Conservation (phyloP, 2,113 vertebrate genomes). For the Ceyx cyanopectus region DNA sequence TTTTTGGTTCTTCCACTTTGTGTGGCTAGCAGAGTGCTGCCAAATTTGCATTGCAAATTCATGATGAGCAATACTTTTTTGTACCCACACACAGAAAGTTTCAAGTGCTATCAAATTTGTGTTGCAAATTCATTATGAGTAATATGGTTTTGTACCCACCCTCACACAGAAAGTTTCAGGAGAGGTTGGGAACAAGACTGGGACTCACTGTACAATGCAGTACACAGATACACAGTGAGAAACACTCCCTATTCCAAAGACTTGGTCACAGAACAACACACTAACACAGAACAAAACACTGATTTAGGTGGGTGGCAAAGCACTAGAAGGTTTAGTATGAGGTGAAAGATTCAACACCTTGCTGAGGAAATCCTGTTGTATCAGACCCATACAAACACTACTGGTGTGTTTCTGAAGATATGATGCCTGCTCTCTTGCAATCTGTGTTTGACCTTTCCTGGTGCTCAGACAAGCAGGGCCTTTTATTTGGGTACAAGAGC, state of each 20-base stretch:
- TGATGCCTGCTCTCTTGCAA: neutral
- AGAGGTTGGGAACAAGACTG: neutral
- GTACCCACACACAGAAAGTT: neutral
- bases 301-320: neutral
- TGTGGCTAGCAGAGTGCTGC: neutral
- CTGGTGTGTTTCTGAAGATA: neutral
- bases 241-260: neutral
- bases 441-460: neutral
- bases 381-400: neutral
- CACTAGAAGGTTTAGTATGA: neutral
- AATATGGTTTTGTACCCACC: neutral
- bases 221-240: neutral
- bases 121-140: no score
- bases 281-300: neutral
- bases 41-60: slow-evolving; percentile 6
- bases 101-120: neutral
- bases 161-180: neutral
- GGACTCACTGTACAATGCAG: neutral
- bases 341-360: neutral
- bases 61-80: neutral
- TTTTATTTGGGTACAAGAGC: neutral
- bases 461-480: neutral
- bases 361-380: neutral
- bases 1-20: neutral
- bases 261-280: neutral